These are phyloP conservation scores for Crotalus tigris DNA, from an alignment of 2,113 vertebrate genomes.

Conservation along the genomic window DNA sequence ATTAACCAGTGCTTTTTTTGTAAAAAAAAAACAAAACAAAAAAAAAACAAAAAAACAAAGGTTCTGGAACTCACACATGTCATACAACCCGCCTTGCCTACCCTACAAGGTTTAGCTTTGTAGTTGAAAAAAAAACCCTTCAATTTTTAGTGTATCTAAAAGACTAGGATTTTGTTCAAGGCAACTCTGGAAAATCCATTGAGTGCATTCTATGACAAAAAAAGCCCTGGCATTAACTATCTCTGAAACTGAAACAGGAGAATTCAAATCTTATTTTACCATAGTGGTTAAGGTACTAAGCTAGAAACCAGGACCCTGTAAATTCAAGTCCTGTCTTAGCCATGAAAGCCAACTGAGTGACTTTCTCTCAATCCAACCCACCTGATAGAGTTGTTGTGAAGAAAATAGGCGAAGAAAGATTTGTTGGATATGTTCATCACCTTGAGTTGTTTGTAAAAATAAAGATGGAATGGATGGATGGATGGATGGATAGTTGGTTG, in stretches of 20 bases:
- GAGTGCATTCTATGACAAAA: too few relatives aligned
- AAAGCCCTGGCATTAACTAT: too few relatives aligned
- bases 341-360: background rate
- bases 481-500: too few relatives aligned
- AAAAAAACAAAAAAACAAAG: too few relatives aligned
- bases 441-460: background rate
- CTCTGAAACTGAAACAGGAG: background rate
- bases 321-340: background rate
- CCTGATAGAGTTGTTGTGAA: background rate
- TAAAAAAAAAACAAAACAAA: too few relatives aligned
- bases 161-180: too few relatives aligned
- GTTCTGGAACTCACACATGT: too few relatives aligned
- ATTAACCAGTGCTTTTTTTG: background rate
- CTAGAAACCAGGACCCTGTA: background rate
- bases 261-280: background rate
- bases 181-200: too few relatives aligned
- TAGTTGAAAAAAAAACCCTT: too few relatives aligned
- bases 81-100: too few relatives aligned
- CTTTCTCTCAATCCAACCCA: background rate
- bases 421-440: background rate
- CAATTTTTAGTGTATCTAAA: too few relatives aligned
- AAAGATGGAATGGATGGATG: background rate
- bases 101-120: too few relatives aligned
- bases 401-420: background rate
- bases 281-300: background rate